phyloP scores from a whole-genome alignment of 2,113 vertebrate species.

The Lontra canadensis region DNA sequence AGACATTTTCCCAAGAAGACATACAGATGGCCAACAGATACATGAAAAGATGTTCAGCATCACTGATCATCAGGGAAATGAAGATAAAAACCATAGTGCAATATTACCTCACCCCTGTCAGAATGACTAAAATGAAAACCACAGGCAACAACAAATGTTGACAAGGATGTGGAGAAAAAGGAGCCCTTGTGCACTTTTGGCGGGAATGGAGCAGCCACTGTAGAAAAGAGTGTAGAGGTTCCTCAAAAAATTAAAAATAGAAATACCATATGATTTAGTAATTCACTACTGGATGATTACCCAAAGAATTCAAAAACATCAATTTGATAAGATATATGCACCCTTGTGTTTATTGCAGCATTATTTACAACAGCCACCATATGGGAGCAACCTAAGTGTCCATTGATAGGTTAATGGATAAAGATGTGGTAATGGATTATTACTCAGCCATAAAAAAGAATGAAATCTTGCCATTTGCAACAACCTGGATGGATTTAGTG shows the following conservation, averaged over 20 bases:
- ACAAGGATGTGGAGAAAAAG: neutral
- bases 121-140: neutral
- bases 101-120: neutral
- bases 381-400: neutral
- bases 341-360: neutral
- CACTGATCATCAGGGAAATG: neutral
- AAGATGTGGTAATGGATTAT: neutral
- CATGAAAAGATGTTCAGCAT: neutral
- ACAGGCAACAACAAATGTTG: neutral
- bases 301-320: neutral
- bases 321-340: neutral
- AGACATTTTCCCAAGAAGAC: neutral
- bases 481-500: neutral
- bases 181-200: neutral
- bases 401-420: neutral
- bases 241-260: neutral
- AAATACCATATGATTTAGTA: neutral
- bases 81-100: neutral
- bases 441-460: no score
- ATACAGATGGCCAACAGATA: neutral
- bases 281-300: neutral
- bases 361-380: neutral
- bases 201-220: neutral
- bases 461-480: no score
- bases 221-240: neutral